Evolutionary conservation across 2,888 invertebrate species (phyloP).

Genomic region (Hermaeophaga mercurialis): DNA sequence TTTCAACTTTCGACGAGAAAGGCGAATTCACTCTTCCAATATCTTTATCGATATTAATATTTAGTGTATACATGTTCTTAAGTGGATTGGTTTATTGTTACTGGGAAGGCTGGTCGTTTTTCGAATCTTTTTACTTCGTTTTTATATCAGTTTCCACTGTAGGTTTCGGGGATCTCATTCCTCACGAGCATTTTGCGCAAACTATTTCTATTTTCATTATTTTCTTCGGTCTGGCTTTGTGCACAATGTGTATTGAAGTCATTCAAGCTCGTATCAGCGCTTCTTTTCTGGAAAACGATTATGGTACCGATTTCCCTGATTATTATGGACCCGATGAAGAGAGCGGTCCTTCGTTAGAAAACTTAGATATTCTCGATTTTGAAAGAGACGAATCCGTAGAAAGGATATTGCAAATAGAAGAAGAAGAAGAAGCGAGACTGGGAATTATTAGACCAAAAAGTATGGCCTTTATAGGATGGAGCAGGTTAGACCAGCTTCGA

Average conservation of each 20-base stretch:
- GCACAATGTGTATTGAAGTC: not conserved
- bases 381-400: not conserved
- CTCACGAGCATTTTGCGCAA: not conserved
- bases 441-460: not conserved
- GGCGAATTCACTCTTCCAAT: not conserved
- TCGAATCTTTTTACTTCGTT: constrained; percentile 3
- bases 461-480: too few species aligned
- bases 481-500: too few species aligned
- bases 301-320: not conserved
- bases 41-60: constrained; percentile 1
- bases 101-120: not conserved
- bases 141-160: not conserved
- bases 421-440: not conserved
- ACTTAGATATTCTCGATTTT: not conserved
- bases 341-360: not conserved
- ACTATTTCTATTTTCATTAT: not conserved
- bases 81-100: not conserved
- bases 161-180: constrained; percentile 3
- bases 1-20: not conserved
- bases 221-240: not conserved
- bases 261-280: not conserved
- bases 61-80: not conserved
- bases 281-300: not conserved
- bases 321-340: not conserved
- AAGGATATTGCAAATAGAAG: not conserved